A percentile compares a stretch with the other conserved stretches of the same genome.
Conservation (phyloP, 2,888 invertebrate genomes). For the Synanthedon vespiformis region DNA sequence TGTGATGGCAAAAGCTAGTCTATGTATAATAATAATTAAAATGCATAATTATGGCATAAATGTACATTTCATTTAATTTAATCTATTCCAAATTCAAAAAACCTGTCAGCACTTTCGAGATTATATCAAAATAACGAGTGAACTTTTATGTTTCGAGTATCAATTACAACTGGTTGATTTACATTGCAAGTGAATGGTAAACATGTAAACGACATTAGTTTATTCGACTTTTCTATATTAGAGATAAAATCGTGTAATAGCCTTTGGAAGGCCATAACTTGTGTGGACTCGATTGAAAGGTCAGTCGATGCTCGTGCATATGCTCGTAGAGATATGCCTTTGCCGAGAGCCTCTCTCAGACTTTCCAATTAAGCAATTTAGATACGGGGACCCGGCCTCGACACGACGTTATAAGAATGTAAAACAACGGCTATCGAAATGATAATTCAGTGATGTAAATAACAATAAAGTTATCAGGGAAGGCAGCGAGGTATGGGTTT, state of each 20-base stretch:
- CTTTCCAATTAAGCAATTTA: conserved; percentile 71
- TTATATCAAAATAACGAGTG: conserved; percentile 23
- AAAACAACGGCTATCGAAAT: conserved; percentile 63
- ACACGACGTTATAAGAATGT: conserved; percentile 60
- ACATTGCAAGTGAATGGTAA: conserved; percentile 30
- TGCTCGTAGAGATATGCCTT: conserved; percentile 35
- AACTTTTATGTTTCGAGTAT: conserved; percentile 23
- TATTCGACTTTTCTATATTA: conserved; percentile 34
- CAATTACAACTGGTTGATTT: conserved; percentile 32
- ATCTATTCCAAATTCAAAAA: conserved; percentile 16
- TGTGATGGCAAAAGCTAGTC: too few relatives aligned
- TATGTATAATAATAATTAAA: background rate
- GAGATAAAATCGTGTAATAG: conserved; percentile 42
- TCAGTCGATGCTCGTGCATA: conserved; percentile 33
- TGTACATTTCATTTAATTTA: conserved; percentile 3
- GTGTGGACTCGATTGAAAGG: conserved; percentile 43
- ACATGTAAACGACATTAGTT: conserved; percentile 35
- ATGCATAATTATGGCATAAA: background rate
- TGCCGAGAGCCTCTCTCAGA: conserved; percentile 39
- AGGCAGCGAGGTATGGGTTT: conserved; percentile 57
- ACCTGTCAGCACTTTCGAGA: conserved; percentile 21
- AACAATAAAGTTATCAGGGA: conserved; percentile 67
- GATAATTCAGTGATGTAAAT: conserved; percentile 66
- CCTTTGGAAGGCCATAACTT: conserved; percentile 23
- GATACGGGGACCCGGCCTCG: conserved; percentile 36